phyloP scores from a whole-genome alignment of 2,797 vertebrate genomes.

The Centroberyx gerrardi region DNA sequence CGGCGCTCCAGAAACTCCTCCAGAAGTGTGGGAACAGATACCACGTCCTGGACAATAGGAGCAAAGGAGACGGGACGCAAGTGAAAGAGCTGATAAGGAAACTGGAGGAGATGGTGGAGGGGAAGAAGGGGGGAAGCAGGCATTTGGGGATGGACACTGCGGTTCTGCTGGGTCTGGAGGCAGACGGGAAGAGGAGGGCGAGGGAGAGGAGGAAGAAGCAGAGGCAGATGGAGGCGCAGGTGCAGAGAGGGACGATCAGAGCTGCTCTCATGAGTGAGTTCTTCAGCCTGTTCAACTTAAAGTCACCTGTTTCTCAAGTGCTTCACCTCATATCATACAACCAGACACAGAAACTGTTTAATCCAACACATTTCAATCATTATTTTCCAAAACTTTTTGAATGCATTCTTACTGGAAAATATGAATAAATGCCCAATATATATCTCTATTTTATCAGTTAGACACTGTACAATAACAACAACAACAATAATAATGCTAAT shows the following conservation, averaged over 20 bases:
- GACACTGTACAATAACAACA: no score
- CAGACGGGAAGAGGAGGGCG: constrained; percentile 77
- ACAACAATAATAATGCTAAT: no score
- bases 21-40: constrained; percentile 77
- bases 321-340: neutral
- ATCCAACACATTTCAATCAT: no score
- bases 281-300: neutral
- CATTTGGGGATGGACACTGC: constrained; percentile 61
- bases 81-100: constrained; percentile 81
- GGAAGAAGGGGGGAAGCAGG: constrained; percentile 43
- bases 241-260: constrained; percentile 80
- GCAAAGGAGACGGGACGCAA: constrained; percentile 71
- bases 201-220: constrained; percentile 86
- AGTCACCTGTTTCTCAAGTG: neutral
- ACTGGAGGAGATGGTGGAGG: constrained; percentile 76
- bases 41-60: constrained; percentile 80
- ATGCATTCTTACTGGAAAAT: neutral
- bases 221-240: constrained; percentile 83
- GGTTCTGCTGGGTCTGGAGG: constrained; percentile 70
- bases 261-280: constrained; percentile 79
- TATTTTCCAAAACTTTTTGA: constrained; percentile 1
- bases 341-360: no score
- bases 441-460: no score
- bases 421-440: no score
- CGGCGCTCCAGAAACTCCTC: constrained; percentile 74